phyloP scores from a whole-genome alignment of 2,888 invertebrate species.

The Agrochola lychnidis region DNA sequence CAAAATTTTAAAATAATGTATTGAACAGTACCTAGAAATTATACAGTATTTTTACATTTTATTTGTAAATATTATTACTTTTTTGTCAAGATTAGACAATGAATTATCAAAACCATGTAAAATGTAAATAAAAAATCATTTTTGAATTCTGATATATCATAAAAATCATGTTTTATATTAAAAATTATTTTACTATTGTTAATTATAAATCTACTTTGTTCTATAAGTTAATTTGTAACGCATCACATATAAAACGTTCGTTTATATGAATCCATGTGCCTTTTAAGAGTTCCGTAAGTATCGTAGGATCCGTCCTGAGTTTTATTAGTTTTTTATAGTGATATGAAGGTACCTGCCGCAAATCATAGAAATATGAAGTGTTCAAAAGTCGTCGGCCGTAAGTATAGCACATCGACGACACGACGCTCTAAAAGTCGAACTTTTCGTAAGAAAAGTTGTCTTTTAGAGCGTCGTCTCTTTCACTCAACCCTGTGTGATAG shows the following conservation, averaged over 20 bases:
- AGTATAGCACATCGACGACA: background rate
- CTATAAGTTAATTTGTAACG: slow-evolving; percentile 57
- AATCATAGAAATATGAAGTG: slow-evolving; percentile 20
- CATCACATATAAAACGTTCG: slow-evolving; percentile 44
- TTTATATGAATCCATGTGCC: slow-evolving; percentile 62
- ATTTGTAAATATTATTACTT: background rate
- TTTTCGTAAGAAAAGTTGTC: background rate
- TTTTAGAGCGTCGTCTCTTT: background rate
- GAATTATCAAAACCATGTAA: background rate
- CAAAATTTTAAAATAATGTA: background rate
- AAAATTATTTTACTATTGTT: background rate
- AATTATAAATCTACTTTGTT: slow-evolving; percentile 40
- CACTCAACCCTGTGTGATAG: background rate
- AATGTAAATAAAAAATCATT: background rate
- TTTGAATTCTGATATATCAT: background rate
- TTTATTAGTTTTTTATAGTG: slow-evolving; percentile 26
- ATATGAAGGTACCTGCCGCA: slow-evolving; percentile 14
- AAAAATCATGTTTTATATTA: slow-evolving; percentile 18
- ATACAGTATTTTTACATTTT: background rate
- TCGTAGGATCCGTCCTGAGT: slow-evolving; percentile 66
- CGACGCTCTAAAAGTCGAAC: no score
- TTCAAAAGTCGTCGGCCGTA: background rate
- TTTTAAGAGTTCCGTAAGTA: slow-evolving; percentile 72
- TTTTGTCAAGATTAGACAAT: background rate
- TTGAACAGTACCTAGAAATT: background rate